Percentiles rank a stretch among this genome's conserved stretches.
phyloP scores from a whole-genome alignment of 1,140 invertebrate genomes.

The Acyrthosiphon pisum region DNA sequence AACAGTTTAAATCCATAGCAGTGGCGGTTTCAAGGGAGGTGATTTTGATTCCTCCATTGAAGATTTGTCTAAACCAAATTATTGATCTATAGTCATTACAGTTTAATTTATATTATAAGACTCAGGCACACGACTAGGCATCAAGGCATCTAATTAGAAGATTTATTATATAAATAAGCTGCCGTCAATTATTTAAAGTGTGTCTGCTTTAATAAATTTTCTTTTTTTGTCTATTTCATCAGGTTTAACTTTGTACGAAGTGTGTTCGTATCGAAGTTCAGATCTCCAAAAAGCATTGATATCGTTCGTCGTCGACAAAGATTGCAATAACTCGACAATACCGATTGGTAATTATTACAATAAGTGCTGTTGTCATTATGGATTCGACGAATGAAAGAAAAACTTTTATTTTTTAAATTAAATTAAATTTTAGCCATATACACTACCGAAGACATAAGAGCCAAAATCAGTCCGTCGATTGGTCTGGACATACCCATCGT shows the following conservation, averaged over 20 bases:
- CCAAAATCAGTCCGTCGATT: not conserved
- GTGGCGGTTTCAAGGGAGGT: not conserved
- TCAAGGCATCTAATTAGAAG: not conserved
- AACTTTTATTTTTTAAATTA: not conserved
- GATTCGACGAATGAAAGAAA: not conserved
- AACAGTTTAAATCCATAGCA: not conserved
- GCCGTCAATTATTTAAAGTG: not conserved
- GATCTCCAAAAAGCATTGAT: constrained; percentile 59
- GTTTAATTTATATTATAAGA: not conserved
- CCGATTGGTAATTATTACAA: constrained; percentile 31
- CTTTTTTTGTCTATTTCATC: constrained; percentile 41
- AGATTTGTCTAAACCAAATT: not conserved
- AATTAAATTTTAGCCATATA: constrained; percentile 19
- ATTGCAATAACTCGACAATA: constrained; percentile 57
- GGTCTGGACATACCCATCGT: constrained; percentile 24
- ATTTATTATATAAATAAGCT: not conserved
- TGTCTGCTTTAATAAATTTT: not conserved
- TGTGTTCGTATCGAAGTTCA: constrained; percentile 58
- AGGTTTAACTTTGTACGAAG: constrained; percentile 61
- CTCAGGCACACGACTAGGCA: not conserved
- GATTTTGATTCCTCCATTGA: not conserved
- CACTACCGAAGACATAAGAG: constrained; percentile 16
- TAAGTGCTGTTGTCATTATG: not conserved
- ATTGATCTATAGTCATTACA: not conserved
- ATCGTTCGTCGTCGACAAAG: constrained; percentile 59